Evolutionary conservation across 2,797 vertebrate genomes (phyloP).

Genomic region (Cossypha polioptera): DNA sequence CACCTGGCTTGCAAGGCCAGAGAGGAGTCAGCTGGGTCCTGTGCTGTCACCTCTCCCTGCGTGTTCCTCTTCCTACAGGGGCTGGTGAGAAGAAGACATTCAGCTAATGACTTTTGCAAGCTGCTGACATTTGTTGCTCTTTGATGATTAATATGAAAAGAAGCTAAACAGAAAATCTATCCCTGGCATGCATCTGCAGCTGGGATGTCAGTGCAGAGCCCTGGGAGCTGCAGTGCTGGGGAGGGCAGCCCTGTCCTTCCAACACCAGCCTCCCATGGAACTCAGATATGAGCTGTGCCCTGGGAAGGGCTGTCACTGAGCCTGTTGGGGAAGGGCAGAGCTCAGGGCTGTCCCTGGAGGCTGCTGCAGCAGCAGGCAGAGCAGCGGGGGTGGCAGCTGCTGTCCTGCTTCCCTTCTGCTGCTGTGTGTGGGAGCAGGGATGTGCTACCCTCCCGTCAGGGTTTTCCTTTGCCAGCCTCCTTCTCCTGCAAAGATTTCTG

Average conservation of each 20-base stretch:
- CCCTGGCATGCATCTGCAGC: not conserved
- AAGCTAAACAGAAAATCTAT: slow-evolving; percentile 45
- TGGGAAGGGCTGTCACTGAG: not conserved
- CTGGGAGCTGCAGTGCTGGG: not conserved
- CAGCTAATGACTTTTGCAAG: slow-evolving; percentile 6
- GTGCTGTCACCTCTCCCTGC: not conserved
- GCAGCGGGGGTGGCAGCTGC: rapidly evolving
- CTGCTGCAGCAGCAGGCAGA: not conserved
- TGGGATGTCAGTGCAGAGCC: not conserved
- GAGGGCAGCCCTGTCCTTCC: not conserved
- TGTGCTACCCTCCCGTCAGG: not conserved
- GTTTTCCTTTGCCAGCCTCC: not conserved
- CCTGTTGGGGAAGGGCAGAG: not conserved
- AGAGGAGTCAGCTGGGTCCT: not conserved
- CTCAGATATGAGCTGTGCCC: not conserved
- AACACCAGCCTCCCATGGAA: not conserved
- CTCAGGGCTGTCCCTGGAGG: not conserved
- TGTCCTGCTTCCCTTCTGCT: not conserved
- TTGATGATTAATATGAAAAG: slow-evolving; percentile 45
- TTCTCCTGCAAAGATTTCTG: not conserved
- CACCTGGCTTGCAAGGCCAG: not conserved
- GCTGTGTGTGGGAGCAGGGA: not conserved
- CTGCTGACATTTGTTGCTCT: slow-evolving; percentile 26
- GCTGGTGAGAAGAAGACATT: not conserved
- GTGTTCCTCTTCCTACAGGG: not conserved